A percentile compares a stretch with the other conserved stretches of the same genome.
Conservation (phyloP, 2,113 vertebrate species). For the Chrysemys picta region DNA sequence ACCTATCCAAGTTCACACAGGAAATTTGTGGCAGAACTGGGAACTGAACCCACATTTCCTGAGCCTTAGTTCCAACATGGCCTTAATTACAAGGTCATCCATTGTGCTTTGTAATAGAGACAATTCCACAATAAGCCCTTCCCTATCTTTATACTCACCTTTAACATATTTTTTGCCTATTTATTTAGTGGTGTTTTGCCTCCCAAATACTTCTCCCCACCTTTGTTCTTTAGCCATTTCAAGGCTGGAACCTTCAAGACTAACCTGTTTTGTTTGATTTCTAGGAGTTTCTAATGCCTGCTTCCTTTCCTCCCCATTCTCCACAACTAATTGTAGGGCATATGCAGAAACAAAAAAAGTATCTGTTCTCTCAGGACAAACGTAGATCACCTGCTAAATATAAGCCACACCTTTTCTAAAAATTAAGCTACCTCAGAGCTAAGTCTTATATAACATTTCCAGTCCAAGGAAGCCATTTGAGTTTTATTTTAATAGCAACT, state of each 20-base stretch:
- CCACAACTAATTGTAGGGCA: background rate
- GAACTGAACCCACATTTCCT: background rate
- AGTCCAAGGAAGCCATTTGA: background rate
- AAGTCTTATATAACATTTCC: background rate
- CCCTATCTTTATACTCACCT: background rate
- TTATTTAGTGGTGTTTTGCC: background rate
- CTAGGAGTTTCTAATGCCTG: background rate
- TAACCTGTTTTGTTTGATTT: background rate
- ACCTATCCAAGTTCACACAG: background rate
- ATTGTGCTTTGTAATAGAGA: background rate
- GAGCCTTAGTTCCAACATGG: background rate
- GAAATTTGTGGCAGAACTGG: background rate
- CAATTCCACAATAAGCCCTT: background rate
- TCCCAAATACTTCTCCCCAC: no score
- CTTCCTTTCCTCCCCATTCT: background rate
- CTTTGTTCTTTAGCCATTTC: background rate
- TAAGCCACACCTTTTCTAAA: background rate
- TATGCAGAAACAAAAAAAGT: no score
- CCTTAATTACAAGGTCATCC: background rate
- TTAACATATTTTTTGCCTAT: background rate
- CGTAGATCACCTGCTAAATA: no score
- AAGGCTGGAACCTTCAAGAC: background rate
- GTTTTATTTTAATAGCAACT: background rate
- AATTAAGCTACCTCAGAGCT: background rate
- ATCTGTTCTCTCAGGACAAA: background rate